Evolutionary conservation across 1,140 invertebrate species (phyloP).

Genomic region (Drosophila lacteicornis): DNA sequence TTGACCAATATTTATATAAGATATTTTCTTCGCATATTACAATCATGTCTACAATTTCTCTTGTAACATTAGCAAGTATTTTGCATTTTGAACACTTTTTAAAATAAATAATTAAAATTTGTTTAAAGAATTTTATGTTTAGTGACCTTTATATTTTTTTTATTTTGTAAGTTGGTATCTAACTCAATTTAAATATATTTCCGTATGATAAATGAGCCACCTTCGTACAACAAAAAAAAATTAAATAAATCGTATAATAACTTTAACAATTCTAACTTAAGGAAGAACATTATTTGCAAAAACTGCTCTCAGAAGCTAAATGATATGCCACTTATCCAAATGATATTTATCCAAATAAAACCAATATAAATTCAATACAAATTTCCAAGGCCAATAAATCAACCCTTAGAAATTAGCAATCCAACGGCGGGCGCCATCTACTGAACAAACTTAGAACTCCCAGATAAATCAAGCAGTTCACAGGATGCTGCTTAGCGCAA

Average conservation of each 20-base stretch:
- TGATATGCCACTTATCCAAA: conserved; percentile 23
- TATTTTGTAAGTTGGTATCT: no score
- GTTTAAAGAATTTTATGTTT: no score
- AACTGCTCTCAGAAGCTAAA: background rate
- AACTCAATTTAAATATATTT: no score
- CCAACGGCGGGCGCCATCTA: conserved; percentile 55
- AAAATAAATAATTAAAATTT: background rate
- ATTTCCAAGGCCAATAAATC: conserved; percentile 25
- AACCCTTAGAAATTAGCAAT: conserved; percentile 6
- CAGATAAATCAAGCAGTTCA: conserved; percentile 39
- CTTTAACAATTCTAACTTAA: background rate
- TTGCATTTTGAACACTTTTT: no score
- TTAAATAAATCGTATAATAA: background rate
- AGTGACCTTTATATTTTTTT: no score
- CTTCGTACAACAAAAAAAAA: no score
- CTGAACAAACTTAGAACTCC: conserved; percentile 37
- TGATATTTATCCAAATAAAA: background rate
- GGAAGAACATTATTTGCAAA: background rate
- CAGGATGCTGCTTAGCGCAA: conserved; percentile 43
- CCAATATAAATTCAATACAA: background rate
- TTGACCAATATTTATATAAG: no score
- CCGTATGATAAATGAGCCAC: no score
- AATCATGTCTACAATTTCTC: no score
- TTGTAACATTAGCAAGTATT: no score
- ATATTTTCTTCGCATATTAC: no score